These are phyloP conservation scores for Aeoliscus strigatus DNA, from an alignment of 2,797 vertebrate species.

Conservation along the genomic window DNA sequence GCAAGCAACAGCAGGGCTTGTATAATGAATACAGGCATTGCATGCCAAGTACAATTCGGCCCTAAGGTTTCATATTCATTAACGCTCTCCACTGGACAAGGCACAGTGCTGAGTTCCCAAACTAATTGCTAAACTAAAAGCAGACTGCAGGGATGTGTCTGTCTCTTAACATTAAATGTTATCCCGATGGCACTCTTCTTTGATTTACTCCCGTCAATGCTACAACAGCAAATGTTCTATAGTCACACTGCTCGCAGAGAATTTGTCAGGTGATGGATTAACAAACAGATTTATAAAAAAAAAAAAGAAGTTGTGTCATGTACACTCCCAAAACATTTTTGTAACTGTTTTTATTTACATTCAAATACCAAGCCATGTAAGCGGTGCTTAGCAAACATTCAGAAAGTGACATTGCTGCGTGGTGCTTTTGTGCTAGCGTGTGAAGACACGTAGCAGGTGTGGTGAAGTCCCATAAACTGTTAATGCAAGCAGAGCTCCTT, in stretches of 20 bases:
- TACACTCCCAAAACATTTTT: neutral
- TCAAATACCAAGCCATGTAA: too few species aligned
- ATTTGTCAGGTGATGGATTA: too few species aligned
- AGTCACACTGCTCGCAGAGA: too few species aligned
- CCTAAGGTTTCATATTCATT: constrained; percentile 48
- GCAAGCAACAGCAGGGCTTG: constrained; percentile 18
- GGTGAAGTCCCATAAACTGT: constrained; percentile 8
- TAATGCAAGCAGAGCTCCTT: constrained; percentile 11
- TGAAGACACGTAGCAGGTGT: constrained; percentile 10
- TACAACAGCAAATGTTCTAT: too few species aligned
- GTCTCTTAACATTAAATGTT: constrained; percentile 33
- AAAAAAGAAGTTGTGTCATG: too few species aligned
- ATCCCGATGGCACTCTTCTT: constrained; percentile 21
- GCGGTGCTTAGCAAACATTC: too few species aligned
- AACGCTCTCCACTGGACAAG: constrained; percentile 31
- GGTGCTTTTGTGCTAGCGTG: constrained; percentile 9
- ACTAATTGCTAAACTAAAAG: constrained; percentile 23
- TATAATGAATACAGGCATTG: constrained; percentile 38
- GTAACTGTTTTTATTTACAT: neutral
- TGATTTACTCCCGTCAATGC: constrained; percentile 15
- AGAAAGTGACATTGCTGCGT: too few species aligned
- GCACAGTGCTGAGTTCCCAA: constrained; percentile 24
- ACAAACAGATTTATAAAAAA: too few species aligned
- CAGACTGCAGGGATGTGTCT: constrained; percentile 26
- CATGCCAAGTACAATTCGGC: constrained; percentile 37